A percentile compares a stretch with the other conserved stretches of the same genome.
These are phyloP conservation scores for Enteromius argenteus DNA, from an alignment of 2,797 vertebrate species.

Conservation along the genomic window DNA sequence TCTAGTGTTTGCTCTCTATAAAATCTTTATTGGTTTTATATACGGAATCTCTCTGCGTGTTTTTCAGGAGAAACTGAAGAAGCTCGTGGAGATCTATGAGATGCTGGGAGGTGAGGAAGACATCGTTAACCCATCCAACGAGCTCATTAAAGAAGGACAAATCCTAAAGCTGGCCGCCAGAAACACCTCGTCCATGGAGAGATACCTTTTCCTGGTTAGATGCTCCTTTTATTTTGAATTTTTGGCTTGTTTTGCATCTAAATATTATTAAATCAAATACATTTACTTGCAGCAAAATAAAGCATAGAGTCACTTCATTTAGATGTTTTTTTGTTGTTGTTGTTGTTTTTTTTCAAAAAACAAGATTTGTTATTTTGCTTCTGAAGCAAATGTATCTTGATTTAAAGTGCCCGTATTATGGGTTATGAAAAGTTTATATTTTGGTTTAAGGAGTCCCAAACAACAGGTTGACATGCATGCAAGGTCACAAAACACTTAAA, in stretches of 20 bases:
- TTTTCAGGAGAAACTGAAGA: slow-evolving; percentile 85
- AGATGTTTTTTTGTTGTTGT: too few species aligned
- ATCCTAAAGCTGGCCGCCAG: slow-evolving; percentile 89
- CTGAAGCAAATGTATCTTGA: too few species aligned
- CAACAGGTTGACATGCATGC: too few species aligned
- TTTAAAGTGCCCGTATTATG: neutral
- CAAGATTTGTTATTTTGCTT: neutral
- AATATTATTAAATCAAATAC: neutral
- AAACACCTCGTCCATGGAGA: slow-evolving; percentile 83
- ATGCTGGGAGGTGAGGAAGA: slow-evolving; percentile 88
- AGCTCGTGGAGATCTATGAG: slow-evolving; percentile 88
- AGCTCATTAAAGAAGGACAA: slow-evolving; percentile 87
- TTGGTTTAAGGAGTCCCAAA: too few species aligned
- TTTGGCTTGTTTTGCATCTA: neutral
- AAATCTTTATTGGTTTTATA: neutral
- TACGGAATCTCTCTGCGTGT: neutral
- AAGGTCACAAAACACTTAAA: too few species aligned
- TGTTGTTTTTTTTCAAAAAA: too few species aligned
- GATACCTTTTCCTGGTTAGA: slow-evolving; percentile 88
- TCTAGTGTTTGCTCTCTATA: neutral
- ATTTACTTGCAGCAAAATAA: neutral
- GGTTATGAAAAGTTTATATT: too few species aligned
- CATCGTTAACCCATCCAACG: slow-evolving; percentile 87
- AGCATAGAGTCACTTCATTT: too few species aligned
- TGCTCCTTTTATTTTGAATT: neutral